phyloP scores from a whole-genome alignment of 2,888 invertebrate species.

The Rotaria socialis region DNA sequence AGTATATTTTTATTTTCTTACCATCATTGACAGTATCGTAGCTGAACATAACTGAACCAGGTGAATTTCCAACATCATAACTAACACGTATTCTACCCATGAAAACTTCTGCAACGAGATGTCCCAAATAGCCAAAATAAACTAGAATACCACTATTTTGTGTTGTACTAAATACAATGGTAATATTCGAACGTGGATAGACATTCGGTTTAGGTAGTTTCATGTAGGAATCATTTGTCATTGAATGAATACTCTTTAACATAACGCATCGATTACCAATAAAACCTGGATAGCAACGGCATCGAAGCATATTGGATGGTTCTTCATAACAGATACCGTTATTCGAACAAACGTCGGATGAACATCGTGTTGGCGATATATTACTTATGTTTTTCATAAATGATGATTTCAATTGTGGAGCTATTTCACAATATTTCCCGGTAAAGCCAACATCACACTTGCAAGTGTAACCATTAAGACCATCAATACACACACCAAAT shows the following conservation, averaged over 20 bases:
- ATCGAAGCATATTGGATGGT: background rate
- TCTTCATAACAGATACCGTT: constrained; percentile 40
- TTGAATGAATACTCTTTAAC: constrained; percentile 39
- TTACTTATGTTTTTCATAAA: background rate
- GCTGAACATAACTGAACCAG: constrained; percentile 87
- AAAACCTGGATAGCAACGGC: constrained; percentile 40
- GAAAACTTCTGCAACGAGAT: constrained; percentile 90
- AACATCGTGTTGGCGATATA: background rate
- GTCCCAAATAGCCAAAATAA: constrained; percentile 67
- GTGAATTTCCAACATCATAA: constrained; percentile 94
- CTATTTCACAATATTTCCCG: constrained; percentile 36
- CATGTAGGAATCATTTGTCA: constrained; percentile 71
- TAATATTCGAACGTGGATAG: constrained; percentile 85
- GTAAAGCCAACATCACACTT: constrained; percentile 41
- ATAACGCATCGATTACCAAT: constrained; percentile 39
- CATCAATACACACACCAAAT: constrained; percentile 41
- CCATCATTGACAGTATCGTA: constrained; percentile 78
- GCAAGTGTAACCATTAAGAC: constrained; percentile 37
- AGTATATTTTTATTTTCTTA: constrained; percentile 62
- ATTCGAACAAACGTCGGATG: constrained; percentile 40
- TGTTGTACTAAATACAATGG: constrained; percentile 81
- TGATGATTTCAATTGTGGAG: background rate
- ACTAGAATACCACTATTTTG: constrained; percentile 84
- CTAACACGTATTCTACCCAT: constrained; percentile 86
- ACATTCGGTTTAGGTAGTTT: constrained; percentile 72